Base-by-base conservation (phyloP, 1,140 invertebrate genomes). In the Scaptomyza graminum region DNA sequence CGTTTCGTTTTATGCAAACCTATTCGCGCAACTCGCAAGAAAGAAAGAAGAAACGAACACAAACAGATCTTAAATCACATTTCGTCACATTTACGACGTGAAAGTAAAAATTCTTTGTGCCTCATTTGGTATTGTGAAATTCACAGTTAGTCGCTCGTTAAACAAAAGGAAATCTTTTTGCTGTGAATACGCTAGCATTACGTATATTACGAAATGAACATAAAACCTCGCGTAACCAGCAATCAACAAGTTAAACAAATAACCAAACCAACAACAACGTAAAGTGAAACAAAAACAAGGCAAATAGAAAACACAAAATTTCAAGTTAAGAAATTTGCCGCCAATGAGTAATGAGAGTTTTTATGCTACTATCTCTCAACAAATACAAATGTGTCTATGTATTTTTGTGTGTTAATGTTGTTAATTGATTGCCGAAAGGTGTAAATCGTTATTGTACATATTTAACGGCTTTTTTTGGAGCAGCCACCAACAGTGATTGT, bases 31-130 rank as follows among this genome's bases (percentile, higher is more conserved):
- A 39, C 37, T 34, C 15, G 16, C 13, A 44, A 44, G 43, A 52
- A 43, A 9, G 18, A 11, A 39, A 13, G 15, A 12, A 49, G 25
- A 31, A 31, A 31, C 5, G 50, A 60, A 73, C 43, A 62, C 69
- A 44, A 31, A 25, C 34, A 22, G 18, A 59, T 51, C 54, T 66
- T 47, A 66, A 51, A 56, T 51, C 46, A 52, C 37, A 55, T 63
- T 63, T 69, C 59, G 66, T 69, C 66, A 59, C 18, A 22, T 56
- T 37, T 13, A 22, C 15, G 69, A 67, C 64, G 83, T 82, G 82
- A 87, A 87, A 87, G 82, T 87, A 87, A 78, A 77, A 79, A 74
- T 76, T 87, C 77, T 80, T 79, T 66, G 55, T 52, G 55, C 49
- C 56, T 47, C 18, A 67, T 72, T 72, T 67, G 63, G 69, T 49